A percentile compares a stretch with the other conserved stretches of the same genome.
Evolutionary conservation across 2,113 vertebrate species (phyloP).

Genomic region (Percina caprodes): DNA sequence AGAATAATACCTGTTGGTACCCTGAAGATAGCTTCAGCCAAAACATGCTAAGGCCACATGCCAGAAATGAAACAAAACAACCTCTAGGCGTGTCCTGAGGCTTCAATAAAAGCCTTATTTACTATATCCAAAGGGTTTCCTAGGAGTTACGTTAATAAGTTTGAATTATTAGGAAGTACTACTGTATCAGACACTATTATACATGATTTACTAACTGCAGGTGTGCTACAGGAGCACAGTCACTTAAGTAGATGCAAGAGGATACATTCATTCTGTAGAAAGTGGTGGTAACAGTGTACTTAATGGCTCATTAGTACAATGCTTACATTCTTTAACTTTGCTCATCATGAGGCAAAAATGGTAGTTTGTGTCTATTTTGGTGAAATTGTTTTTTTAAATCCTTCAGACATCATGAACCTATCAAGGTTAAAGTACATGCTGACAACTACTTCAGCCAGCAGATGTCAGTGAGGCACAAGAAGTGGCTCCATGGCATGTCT

Average conservation of each 20-base stretch:
- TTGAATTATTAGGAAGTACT: constrained; percentile 18
- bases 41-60: constrained; percentile 15
- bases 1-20: constrained; percentile 6
- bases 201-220: constrained; percentile 9
- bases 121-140: not conserved
- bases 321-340: constrained; percentile 69
- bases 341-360: constrained; percentile 2
- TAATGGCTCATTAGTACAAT: constrained; percentile 50
- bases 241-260: constrained; percentile 16
- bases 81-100: not conserved
- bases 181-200: constrained; percentile 1
- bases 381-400: not conserved
- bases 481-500: not conserved
- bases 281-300: constrained; percentile 44
- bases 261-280: constrained; percentile 74
- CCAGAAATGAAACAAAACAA: not conserved
- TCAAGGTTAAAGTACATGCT: not conserved
- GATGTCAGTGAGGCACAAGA: constrained; percentile 61
- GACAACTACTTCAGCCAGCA: constrained; percentile 60
- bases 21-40: not conserved
- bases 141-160: constrained; percentile 4
- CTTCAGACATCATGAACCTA: constrained; percentile 11
- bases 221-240: constrained; percentile 7
- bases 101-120: not conserved
- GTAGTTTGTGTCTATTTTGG: constrained; percentile 3